Percentiles rank a stretch among this genome's conserved stretches.
Evolutionary conservation across 2,888 invertebrate species (phyloP).

Genomic region (Fragum fragum): DNA sequence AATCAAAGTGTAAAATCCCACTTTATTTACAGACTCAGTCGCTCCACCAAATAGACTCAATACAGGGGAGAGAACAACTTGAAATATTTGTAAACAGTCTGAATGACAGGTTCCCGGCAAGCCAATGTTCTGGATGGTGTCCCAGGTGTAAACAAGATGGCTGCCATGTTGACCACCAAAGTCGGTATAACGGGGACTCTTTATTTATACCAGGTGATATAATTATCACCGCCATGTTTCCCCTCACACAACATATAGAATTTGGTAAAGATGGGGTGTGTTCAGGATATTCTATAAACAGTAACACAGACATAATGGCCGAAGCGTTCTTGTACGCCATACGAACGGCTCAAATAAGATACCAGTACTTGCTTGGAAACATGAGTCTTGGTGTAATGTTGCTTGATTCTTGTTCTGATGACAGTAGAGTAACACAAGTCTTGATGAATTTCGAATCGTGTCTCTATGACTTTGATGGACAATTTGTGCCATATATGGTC

Average conservation of each 20-base stretch:
- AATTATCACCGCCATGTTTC: slow-evolving; percentile 74
- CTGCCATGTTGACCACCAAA: slow-evolving; percentile 4
- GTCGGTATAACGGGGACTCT: slow-evolving; percentile 36
- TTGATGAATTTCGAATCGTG: slow-evolving; percentile 78
- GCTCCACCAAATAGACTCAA: neutral
- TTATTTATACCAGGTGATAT: slow-evolving; percentile 75
- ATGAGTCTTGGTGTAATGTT: slow-evolving; percentile 72
- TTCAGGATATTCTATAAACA: slow-evolving; percentile 51
- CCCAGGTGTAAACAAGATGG: slow-evolving; percentile 67
- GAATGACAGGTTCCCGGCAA: slow-evolving; percentile 38
- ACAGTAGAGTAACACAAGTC: slow-evolving; percentile 59
- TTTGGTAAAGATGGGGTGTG: slow-evolving; percentile 53
- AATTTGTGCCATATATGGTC: slow-evolving; percentile 58
- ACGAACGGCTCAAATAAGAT: slow-evolving; percentile 65
- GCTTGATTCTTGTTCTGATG: slow-evolving; percentile 76
- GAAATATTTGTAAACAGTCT: neutral
- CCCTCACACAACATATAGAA: slow-evolving; percentile 64
- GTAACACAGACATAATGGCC: slow-evolving; percentile 60
- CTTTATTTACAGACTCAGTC: neutral
- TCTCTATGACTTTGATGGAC: slow-evolving; percentile 42
- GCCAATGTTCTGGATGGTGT: slow-evolving; percentile 73
- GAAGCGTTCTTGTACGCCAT: slow-evolving; percentile 78
- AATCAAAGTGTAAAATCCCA: no score
- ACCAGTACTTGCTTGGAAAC: slow-evolving; percentile 68
- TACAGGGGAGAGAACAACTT: neutral